Evolutionary conservation across 1,140 invertebrate genomes (phyloP).

Genomic region (Trichonephila inaurata): DNA sequence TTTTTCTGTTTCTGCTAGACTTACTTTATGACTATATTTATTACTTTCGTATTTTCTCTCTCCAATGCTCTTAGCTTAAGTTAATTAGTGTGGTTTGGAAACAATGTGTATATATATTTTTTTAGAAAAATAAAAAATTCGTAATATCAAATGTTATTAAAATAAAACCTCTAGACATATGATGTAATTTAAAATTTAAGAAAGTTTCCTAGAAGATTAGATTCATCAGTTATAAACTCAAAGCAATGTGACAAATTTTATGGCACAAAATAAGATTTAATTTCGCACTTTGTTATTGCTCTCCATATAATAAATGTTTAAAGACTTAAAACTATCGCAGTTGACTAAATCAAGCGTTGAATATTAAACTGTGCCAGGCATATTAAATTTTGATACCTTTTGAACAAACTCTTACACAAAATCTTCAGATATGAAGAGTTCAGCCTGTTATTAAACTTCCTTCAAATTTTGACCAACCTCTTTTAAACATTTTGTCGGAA

Average conservation of each 20-base stretch:
- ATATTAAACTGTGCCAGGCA: slow-evolving; percentile 1
- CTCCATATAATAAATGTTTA: slow-evolving; percentile 19
- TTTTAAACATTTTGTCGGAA: slow-evolving; percentile 32
- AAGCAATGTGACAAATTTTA: not conserved
- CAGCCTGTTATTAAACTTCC: slow-evolving; percentile 18
- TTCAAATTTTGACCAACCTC: slow-evolving; percentile 12
- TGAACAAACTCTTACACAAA: slow-evolving; percentile 6
- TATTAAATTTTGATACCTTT: slow-evolving; percentile 32
- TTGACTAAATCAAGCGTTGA: slow-evolving; percentile 18
- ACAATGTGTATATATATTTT: too few species aligned
- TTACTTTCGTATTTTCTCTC: too few species aligned
- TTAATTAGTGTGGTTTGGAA: too few species aligned
- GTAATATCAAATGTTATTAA: too few species aligned
- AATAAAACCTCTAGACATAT: too few species aligned
- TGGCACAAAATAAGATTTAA: not conserved
- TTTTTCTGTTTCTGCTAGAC: too few species aligned
- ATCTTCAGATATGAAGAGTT: slow-evolving; percentile 13
- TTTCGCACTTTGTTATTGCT: not conserved
- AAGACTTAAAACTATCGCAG: slow-evolving; percentile 1
- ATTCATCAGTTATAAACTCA: not conserved
- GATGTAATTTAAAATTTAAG: too few species aligned
- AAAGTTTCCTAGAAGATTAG: not conserved
- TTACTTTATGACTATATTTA: too few species aligned
- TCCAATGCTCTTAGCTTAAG: too few species aligned
- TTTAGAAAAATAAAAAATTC: too few species aligned